Base-by-base conservation (phyloP, 2,113 vertebrate genomes). In the Scolopax mira region DNA sequence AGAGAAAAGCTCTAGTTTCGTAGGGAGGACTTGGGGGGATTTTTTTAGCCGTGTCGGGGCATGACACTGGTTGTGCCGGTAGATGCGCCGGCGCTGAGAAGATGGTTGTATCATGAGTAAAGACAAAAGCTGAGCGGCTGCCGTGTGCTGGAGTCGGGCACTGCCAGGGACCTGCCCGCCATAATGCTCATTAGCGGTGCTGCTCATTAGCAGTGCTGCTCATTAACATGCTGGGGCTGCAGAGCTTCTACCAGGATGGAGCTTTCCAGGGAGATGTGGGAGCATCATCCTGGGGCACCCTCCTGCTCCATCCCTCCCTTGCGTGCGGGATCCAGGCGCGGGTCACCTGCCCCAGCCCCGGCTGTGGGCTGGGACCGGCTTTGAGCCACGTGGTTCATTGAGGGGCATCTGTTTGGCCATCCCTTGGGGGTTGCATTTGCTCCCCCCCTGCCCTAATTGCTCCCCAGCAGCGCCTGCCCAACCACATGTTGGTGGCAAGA, bases 211-310 rank as follows among this genome's bases (percentile, higher is more conserved):
- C 3, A 0, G 27, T 7, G 23, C 30, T 1, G 1, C 73, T 39
- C 13, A 1, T 61, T 18, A 31, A 48, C 10, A 2, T 2, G 7
- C 24, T 6, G 35, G n/a, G 65, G 70, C 44, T 54, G 73, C 13
- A 0, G 22, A 82, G 37, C 67, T 57, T 82, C 51, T 27, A 13
- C 31, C 0, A 9, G 48, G 42, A 67, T 27, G 31, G 57, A 58
- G n/a, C 37, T 79, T 79, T 21, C 46, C 0, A 0, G 23, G 44
- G 46, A 4, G 4, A 5, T 1, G 16, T 1, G 2, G 64, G 21
- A 77, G 33, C 42, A 39, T 16, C 27, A 0, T 3, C 31, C 57
- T 15, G 1, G 4, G 0, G 0, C 35, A 17, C 13, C 13, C 19
- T 48, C 89, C 52, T 4, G 3, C 42, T 41, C 52, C 3, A 3